Conservation (phyloP, 2,113 vertebrate species). For the Gadus chalcogrammus region DNA sequence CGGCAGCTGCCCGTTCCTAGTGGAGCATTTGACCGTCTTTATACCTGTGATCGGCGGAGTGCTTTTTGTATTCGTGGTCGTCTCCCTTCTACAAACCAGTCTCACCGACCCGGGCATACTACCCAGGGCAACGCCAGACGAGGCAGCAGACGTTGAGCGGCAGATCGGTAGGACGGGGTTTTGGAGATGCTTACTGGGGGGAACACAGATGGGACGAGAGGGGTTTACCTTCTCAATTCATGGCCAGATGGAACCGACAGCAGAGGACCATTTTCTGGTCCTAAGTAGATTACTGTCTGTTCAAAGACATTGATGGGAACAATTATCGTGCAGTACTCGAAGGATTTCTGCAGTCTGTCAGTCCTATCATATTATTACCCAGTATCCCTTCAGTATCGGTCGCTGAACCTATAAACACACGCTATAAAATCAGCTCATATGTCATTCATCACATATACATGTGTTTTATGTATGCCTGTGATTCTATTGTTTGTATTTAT, state of each 20-base stretch:
- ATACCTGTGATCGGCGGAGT: constrained; percentile 88
- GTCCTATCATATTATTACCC: too few relatives aligned
- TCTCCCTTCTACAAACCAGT: constrained; percentile 89
- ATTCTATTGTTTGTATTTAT: neutral
- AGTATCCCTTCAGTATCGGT: too few relatives aligned
- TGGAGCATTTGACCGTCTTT: constrained; percentile 82
- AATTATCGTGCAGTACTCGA: too few relatives aligned
- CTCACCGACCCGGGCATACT: constrained; percentile 94
- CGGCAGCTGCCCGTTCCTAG: constrained; percentile 89
- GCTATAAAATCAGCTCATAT: too few relatives aligned
- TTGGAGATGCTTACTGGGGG: neutral
- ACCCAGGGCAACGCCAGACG: constrained; percentile 88
- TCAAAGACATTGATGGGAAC: neutral
- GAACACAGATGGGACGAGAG: constrained; percentile 50
- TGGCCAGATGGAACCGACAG: too few relatives aligned
- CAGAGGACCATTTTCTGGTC: too few relatives aligned
- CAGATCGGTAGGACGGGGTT: constrained; percentile 81
- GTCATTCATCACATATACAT: neutral
- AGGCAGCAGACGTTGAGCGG: constrained; percentile 89
- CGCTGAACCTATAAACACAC: too few relatives aligned
- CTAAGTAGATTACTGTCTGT: neutral
- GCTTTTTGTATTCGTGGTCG: constrained; percentile 88
- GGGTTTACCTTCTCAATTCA: constrained; percentile 50
- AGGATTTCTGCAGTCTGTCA: too few relatives aligned
- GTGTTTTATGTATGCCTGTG: neutral